Evolutionary conservation across 2,797 vertebrate genomes (phyloP).

Genomic region (Sylvilagus floridanus): DNA sequence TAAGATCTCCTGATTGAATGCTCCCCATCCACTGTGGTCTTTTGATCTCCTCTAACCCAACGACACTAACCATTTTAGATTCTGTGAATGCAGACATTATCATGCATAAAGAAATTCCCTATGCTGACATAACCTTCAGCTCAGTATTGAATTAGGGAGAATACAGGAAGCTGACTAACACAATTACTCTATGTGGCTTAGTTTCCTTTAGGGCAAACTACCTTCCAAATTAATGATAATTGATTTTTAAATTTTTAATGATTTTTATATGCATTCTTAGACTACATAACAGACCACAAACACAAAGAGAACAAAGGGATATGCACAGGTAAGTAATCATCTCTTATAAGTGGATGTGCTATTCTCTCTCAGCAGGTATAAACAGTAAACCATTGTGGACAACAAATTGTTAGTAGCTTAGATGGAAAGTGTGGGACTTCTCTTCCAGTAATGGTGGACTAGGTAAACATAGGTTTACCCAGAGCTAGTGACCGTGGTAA

Average conservation of each 20-base stretch:
- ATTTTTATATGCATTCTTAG: slow-evolving; percentile 27
- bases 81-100: slow-evolving; percentile 83
- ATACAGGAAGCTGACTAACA: slow-evolving; percentile 16
- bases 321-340: neutral
- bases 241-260: slow-evolving; percentile 53
- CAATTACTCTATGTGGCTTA: slow-evolving; percentile 39
- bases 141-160: slow-evolving; percentile 84
- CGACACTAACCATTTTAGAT: slow-evolving; percentile 77
- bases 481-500: neutral
- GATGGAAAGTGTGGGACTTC: slow-evolving; percentile 6
- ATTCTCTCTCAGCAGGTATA: neutral
- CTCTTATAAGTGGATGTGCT: neutral
- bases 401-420: slow-evolving; percentile 24
- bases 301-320: neutral
- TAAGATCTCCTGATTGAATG: slow-evolving; percentile 87
- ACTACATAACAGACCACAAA: slow-evolving; percentile 23
- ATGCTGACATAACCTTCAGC: slow-evolving; percentile 89
- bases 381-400: neutral
- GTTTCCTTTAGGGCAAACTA: slow-evolving; percentile 27
- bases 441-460: neutral
- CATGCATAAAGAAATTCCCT: slow-evolving; percentile 89
- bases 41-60: slow-evolving; percentile 89
- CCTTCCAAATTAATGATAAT: slow-evolving; percentile 51
- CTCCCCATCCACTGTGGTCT: slow-evolving; percentile 89
- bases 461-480: neutral